Conservation (phyloP, 2,797 vertebrate species). For the Scolopax rusticola region DNA sequence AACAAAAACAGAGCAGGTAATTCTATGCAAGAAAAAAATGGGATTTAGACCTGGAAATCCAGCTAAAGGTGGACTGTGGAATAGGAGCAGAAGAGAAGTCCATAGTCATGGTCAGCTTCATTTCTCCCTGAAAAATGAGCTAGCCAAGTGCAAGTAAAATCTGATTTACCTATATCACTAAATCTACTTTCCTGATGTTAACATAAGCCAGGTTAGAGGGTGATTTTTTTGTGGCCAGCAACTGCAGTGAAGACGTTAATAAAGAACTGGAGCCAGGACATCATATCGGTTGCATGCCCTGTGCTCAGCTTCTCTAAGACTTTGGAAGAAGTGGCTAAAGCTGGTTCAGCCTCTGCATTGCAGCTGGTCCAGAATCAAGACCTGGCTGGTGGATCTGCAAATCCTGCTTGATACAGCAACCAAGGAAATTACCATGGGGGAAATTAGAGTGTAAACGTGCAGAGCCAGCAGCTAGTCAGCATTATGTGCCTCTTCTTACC, state of each 20-base stretch:
- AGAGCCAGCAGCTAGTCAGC: slow-evolving; percentile 51
- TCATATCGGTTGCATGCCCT: fast-evolving
- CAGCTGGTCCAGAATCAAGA: background rate
- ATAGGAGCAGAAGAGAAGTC: background rate
- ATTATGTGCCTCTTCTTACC: background rate
- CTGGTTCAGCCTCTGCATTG: slow-evolving; percentile 36
- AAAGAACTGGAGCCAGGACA: background rate
- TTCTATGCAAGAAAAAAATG: background rate
- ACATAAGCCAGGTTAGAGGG: background rate
- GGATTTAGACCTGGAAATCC: background rate
- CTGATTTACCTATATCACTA: background rate
- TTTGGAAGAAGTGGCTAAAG: background rate
- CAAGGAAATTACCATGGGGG: slow-evolving; percentile 9
- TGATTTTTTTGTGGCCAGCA: background rate
- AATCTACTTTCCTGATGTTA: background rate
- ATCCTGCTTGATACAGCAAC: slow-evolving; percentile 16
- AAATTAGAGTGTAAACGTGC: slow-evolving; percentile 39
- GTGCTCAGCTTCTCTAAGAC: background rate
- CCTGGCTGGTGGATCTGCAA: slow-evolving; percentile 28
- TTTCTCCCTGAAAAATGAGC: background rate
- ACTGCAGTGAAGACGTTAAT: background rate
- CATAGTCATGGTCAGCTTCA: background rate
- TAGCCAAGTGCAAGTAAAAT: background rate
- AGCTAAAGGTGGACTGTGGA: background rate
- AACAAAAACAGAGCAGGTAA: background rate